A percentile compares a stretch with the other conserved stretches of the same genome.
Conservation (phyloP, 2,113 vertebrate genomes). For the Ibidorhyncha struthersii region DNA sequence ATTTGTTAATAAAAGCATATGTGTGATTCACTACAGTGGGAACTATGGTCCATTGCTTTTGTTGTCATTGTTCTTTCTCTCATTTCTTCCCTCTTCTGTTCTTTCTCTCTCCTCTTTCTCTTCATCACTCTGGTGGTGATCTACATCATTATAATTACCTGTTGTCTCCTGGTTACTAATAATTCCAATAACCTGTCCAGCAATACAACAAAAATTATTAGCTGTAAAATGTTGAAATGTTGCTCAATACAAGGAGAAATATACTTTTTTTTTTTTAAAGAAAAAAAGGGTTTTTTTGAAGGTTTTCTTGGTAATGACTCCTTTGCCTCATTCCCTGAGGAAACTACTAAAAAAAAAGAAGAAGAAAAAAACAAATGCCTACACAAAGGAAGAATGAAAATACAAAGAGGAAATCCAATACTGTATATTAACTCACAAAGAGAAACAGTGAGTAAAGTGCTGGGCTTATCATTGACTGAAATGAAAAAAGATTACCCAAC, state of each 20-base stretch:
- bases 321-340: neutral
- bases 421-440: neutral
- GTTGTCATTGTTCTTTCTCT: neutral
- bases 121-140: neutral
- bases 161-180: neutral
- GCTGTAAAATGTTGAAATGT: neutral
- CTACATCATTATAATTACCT: neutral
- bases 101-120: neutral
- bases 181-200: neutral
- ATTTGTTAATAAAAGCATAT: neutral
- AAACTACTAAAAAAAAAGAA: neutral
- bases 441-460: neutral
- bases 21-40: neutral
- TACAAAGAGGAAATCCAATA: neutral
- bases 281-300: neutral
- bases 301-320: neutral
- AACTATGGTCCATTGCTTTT: neutral
- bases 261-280: no score
- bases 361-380: neutral
- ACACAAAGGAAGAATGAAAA: neutral
- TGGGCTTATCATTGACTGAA: neutral
- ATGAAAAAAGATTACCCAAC: slow-evolving; percentile 12
- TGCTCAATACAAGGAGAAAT: neutral
- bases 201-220: neutral
- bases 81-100: neutral